Conservation (phyloP, 2,888 invertebrate species). For the Chymomyza fuscimana region DNA sequence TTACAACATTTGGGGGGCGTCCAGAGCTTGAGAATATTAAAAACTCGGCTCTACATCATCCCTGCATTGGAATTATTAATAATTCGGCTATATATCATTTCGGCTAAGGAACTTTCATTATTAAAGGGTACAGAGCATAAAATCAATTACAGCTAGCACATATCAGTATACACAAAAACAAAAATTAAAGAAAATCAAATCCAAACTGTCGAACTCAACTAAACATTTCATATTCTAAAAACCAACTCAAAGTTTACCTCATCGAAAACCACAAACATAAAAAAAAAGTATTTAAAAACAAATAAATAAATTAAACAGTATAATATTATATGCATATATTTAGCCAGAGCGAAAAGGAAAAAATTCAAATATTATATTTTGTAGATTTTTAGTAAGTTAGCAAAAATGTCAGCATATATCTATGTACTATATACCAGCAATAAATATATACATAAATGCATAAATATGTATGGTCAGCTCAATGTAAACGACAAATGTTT, state of each 20-base stretch:
- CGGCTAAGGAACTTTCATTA: not conserved
- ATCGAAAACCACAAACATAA: slow-evolving; percentile 41
- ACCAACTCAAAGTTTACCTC: slow-evolving; percentile 66
- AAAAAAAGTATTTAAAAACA: too few species aligned
- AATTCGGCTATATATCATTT: too few species aligned
- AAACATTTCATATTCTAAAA: slow-evolving; percentile 56
- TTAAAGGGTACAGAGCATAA: slow-evolving; percentile 27
- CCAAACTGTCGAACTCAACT: slow-evolving; percentile 29
- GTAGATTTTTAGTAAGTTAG: slow-evolving; percentile 71
- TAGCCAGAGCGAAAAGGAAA: slow-evolving; percentile 20
- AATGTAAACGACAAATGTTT: slow-evolving; percentile 41
- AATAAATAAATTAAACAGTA: slow-evolving; percentile 19
- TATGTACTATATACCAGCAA: slow-evolving; percentile 29
- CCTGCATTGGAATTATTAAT: too few species aligned
- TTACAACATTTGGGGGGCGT: too few species aligned
- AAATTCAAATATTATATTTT: slow-evolving; percentile 66
- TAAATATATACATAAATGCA: slow-evolving; percentile 37
- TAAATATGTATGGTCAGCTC: slow-evolving; percentile 27
- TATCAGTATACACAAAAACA: slow-evolving; percentile 50
- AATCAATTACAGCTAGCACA: slow-evolving; percentile 56
- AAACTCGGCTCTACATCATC: too few species aligned
- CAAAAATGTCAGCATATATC: slow-evolving; percentile 44
- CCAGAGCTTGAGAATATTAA: too few species aligned
- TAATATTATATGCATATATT: slow-evolving; percentile 33
- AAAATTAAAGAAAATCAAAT: slow-evolving; percentile 22